Conservation (phyloP, 2,888 invertebrate species). For the Hybos culiciformis region DNA sequence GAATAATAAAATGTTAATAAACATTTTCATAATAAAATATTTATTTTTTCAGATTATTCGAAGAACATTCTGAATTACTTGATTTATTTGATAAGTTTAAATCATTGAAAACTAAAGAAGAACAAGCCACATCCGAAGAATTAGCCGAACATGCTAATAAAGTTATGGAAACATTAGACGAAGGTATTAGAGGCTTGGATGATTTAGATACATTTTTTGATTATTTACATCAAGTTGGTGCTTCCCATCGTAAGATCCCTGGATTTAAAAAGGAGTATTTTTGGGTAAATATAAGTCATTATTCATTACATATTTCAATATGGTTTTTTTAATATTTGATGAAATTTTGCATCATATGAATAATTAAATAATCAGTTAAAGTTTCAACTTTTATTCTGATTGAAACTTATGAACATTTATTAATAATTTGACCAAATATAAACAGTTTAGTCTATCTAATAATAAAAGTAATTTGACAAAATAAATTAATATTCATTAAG, state of each 20-base stretch:
- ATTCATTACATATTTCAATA: too few species aligned
- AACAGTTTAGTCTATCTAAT: too few species aligned
- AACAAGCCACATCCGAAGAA: conserved; percentile 68
- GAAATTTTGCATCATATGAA: background rate
- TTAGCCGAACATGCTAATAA: conserved; percentile 76
- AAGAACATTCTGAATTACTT: conserved; percentile 67
- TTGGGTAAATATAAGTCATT: conserved; percentile 49
- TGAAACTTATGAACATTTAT: background rate
- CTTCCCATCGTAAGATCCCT: conserved; percentile 68
- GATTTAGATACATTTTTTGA: conserved; percentile 73
- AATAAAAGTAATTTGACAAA: too few species aligned
- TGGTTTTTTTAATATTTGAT: too few species aligned
- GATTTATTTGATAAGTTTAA: conserved; percentile 70
- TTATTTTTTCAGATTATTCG: conserved; percentile 59
- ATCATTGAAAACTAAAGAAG: conserved; percentile 62
- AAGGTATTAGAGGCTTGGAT: conserved; percentile 75
- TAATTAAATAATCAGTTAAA: background rate
- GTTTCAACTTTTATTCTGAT: background rate
- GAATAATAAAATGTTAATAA: background rate
- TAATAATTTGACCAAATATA: too few species aligned
- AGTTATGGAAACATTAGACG: conserved; percentile 80
- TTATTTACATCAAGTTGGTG: conserved; percentile 69
- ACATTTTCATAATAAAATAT: too few species aligned
- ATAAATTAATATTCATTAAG: too few species aligned
- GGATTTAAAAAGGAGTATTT: conserved; percentile 78